Conservation (phyloP, 2,113 vertebrate genomes). For the Tympanuchus pallidicinctus region DNA sequence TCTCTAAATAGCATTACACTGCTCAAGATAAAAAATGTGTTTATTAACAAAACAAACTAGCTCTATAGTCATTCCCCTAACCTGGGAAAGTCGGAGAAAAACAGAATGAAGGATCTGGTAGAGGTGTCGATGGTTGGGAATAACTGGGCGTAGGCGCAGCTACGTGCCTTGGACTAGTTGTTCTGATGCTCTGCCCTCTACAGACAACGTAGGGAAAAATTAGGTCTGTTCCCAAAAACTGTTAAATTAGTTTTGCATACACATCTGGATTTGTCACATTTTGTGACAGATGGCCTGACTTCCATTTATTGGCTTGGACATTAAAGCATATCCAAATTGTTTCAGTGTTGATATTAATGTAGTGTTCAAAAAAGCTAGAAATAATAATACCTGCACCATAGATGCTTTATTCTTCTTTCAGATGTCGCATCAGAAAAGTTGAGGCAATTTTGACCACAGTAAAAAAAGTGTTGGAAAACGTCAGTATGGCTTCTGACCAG, state of each 20-base stretch:
- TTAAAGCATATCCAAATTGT: neutral
- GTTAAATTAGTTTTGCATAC: neutral
- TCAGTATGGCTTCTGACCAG: neutral
- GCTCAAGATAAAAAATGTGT: neutral
- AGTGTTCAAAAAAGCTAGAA: neutral
- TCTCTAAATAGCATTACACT: neutral
- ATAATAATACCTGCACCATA: neutral
- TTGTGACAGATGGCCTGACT: neutral
- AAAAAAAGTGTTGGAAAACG: neutral
- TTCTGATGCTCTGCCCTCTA: neutral
- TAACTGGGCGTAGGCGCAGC: accelerated
- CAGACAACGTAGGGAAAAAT: neutral
- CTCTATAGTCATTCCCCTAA: neutral
- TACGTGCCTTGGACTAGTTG: neutral
- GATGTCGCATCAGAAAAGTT: neutral
- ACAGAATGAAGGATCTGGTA: neutral
- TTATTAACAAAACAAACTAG: neutral
- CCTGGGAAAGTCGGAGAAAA: neutral
- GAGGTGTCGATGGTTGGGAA: neutral
- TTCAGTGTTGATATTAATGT: accelerated
- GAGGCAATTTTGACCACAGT: neutral
- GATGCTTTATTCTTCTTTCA: neutral
- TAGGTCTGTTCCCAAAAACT: neutral
- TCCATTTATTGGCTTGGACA: neutral
- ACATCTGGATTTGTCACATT: neutral